A percentile compares a stretch with the other conserved stretches of the same genome.
phyloP scores from a whole-genome alignment of 2,113 vertebrate species.

The Oreochromis spilurus region DNA sequence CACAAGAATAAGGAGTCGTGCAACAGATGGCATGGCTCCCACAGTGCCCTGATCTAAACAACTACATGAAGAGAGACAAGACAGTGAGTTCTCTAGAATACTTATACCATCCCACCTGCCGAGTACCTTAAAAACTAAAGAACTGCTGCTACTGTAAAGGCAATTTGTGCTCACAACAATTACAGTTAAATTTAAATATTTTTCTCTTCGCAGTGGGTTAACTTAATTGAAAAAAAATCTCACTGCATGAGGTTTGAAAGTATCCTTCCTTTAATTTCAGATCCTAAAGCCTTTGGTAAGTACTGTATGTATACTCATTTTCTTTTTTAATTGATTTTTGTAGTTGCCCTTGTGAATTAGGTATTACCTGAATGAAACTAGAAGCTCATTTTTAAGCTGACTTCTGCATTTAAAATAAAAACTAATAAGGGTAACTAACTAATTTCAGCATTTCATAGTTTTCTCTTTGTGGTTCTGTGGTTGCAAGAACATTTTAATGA shows the following conservation, averaged over 20 bases:
- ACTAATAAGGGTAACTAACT: neutral
- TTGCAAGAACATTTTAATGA: neutral
- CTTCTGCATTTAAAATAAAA: neutral
- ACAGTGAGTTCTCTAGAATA: neutral
- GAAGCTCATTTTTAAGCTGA: neutral
- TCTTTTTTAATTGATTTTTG: neutral
- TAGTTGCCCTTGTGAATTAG: neutral
- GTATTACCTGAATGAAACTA: neutral
- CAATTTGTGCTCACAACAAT: neutral
- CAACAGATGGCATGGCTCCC: neutral
- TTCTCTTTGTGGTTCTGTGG: neutral
- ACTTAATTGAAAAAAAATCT: neutral
- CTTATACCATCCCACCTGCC: neutral
- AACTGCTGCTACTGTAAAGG: accelerated
- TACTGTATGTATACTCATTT: neutral
- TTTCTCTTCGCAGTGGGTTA: neutral
- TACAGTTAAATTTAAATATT: neutral
- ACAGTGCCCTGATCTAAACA: neutral
- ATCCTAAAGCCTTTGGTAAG: neutral
- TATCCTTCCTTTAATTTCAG: neutral
- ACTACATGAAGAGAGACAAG: neutral
- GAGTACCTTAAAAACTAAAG: neutral
- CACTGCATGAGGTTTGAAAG: neutral
- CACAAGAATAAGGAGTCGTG: neutral
- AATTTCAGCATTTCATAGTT: neutral